phyloP scores from a whole-genome alignment of 2,113 vertebrate species.

The Cyprinodon tularosa region DNA sequence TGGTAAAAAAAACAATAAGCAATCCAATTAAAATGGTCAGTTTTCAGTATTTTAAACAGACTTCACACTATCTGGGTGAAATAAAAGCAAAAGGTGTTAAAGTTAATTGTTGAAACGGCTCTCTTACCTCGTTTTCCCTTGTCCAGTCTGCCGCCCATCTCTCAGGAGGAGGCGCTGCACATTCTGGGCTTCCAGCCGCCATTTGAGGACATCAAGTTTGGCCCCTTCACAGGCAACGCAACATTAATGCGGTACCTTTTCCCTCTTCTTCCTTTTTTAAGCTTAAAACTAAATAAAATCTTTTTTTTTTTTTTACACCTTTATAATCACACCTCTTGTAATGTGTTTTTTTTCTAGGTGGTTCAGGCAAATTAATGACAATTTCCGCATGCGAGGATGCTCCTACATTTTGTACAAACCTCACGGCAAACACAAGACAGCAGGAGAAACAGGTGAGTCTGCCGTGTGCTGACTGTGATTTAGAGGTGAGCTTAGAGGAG shows the following conservation, averaged over 20 bases:
- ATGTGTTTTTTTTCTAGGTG: conserved; percentile 79
- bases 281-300: neutral
- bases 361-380: conserved; percentile 98
- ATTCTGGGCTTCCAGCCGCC: conserved; percentile 97
- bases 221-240: conserved; percentile 98
- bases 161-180: conserved; percentile 96
- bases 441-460: conserved; percentile 92
- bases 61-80: too few relatives aligned
- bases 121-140: conserved; percentile 7
- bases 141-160: conserved; percentile 90
- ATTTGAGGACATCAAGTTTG: conserved; percentile 98
- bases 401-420: conserved; percentile 98
- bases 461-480: neutral
- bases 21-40: neutral
- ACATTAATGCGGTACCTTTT: conserved; percentile 92
- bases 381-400: conserved; percentile 93
- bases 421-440: conserved; percentile 97
- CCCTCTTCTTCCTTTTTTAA: too few relatives aligned
- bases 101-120: neutral
- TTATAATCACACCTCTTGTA: neutral
- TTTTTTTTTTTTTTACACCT: neutral
- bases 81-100: neutral
- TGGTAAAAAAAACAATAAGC: neutral
- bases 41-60: neutral
- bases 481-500: neutral